Evolutionary conservation across 2,113 vertebrate species (phyloP), one percentile per base, ranked within the genome.

Genomic region (Lanius ludovicianus): DNA sequence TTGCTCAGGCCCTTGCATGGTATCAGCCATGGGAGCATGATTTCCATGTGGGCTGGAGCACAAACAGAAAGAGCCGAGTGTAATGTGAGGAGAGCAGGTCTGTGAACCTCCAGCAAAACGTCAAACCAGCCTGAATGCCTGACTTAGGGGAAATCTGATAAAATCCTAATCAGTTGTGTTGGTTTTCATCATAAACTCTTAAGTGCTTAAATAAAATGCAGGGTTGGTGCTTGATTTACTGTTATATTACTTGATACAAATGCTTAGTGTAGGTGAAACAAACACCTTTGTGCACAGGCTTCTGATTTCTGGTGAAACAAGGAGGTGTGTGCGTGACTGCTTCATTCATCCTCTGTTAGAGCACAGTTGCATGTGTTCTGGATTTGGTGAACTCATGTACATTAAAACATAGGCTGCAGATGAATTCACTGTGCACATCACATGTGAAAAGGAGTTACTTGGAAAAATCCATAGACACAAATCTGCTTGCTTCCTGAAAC

Each of bases 321-420:
- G 2, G 6, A 69, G 33, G 31, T 46, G 37, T 31, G 5, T 33
- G 31, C 9, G 1, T 7, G 15, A 22, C 62, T 83, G 46, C 8
- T 33, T 23, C 44, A 28, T 18, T 2, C 11, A 8, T 81, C 59
- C 53, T 67, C 62, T 41, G 6, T 47, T 56, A 25, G 13, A 39
- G 33, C 2, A 17, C 12, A 30, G 15, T 24, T 65, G 41, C 10
- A 0, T 4, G 12, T 1, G 1, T 31, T 81, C 78, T 39, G 33
- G 47, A 31, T 84, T 76, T 71, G 47, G 19, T 21, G 69, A 87
- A 68, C 31, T 49, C 33, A 10, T 0, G 5, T 30, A 9, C 2
- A 8, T 64, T 70, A 71, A 47, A 67, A n/a, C 2, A 1, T 7
- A 56, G 18, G 27, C 65, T 75, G 30, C 63, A 64, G 49, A 28